Evolutionary conservation across 2,888 invertebrate genomes (phyloP), one percentile per base, ranked within the genome.

Genomic region (Chymomyza procnemis): DNA sequence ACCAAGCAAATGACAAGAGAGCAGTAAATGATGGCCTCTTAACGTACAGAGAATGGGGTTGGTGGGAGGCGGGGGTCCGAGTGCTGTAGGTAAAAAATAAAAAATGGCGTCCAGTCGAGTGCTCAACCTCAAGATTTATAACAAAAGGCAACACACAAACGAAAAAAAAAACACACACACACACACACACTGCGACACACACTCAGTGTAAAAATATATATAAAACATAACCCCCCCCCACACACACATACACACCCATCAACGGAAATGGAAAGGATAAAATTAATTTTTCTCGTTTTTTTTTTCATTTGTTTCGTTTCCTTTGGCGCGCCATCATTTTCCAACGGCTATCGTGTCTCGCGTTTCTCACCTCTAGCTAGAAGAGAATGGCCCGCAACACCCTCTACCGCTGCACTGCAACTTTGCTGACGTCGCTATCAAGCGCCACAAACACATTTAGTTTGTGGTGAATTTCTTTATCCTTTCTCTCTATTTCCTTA

Each of bases 51-150:
- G 22, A 21, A 19, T 4, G 50, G 50, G 6, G 50, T 16, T 50
- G 50, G 18, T 50, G 19, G 50, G 50, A 9, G 2, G 14, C 6
- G 18, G 30, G 34, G 60, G 26, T 46, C 26, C 48, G 50, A 41
- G 19, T 58, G 57, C 59, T 46, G 59, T 50, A 73, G 63, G 67
- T 71, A 48, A 71, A 72, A 80, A 77, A 75, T 79, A 79, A 82
- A 79, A 80, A 80, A 80, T 80, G 73, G 75, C 75, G 78, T 47
- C 66, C 72, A 73, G 73, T 68, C 64, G 69, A 67, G 69, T 69
- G 75, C 80, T 75, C 80, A 82, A 82, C 75, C 80, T 75, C 71
- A 78, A 80, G 83, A 80, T 80, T 78, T 80, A 76, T 83, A 80
- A 80, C 74, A 74, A 70, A 68, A 66, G 73, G 63, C 54, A 67